phyloP scores from a whole-genome alignment of 2,888 invertebrate genomes.

The Callyntrura guangdongensis region DNA sequence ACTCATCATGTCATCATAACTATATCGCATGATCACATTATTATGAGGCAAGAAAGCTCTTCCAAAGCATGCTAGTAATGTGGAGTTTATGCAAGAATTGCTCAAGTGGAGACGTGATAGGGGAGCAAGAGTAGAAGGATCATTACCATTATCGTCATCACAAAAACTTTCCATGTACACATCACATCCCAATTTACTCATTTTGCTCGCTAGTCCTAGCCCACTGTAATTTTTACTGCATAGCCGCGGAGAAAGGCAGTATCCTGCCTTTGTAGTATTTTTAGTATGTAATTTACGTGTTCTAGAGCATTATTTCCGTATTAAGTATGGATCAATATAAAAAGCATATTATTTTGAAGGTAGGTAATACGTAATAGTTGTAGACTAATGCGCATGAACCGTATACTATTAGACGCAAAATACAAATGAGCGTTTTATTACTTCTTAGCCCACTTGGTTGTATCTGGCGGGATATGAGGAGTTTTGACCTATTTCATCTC shows the following conservation, averaged over 20 bases:
- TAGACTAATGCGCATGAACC: slow-evolving; percentile 6
- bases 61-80: slow-evolving; percentile 11
- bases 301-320: slow-evolving; percentile 3
- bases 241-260: background rate
- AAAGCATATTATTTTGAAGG: no score
- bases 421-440: no score
- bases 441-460: no score
- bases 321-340: background rate
- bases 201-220: background rate
- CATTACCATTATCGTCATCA: background rate
- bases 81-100: background rate
- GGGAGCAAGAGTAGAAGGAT: slow-evolving; percentile 5
- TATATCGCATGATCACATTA: slow-evolving; percentile 46
- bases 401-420: background rate
- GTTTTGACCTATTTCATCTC: no score
- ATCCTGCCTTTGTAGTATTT: background rate
- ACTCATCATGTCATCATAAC: slow-evolving; percentile 42
- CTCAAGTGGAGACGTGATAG: slow-evolving; percentile 39
- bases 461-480: no score
- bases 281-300: background rate
- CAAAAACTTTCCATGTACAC: no score
- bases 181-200: background rate
- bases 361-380: no score
- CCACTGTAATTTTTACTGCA: no score
- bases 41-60: slow-evolving; percentile 49